Conservation (phyloP, 2,888 invertebrate species). For the Lasioglossum figueresi region DNA sequence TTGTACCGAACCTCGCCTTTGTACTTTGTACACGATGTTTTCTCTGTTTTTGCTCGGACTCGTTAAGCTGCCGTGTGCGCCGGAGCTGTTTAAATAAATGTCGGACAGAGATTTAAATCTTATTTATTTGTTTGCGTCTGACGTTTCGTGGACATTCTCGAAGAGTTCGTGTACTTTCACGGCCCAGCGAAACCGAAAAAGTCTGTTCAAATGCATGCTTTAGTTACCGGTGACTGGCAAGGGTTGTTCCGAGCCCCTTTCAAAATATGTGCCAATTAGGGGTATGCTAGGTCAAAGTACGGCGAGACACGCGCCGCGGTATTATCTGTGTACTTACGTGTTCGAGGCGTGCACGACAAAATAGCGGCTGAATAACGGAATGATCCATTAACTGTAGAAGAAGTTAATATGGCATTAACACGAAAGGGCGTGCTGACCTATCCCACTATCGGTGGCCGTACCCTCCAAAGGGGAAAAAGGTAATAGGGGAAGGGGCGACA, state of each 20-base stretch:
- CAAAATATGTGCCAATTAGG: constrained; percentile 50
- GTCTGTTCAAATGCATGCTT: constrained; percentile 2
- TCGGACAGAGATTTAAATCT: background rate
- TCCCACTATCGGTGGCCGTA: constrained; percentile 64
- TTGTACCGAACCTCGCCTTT: background rate
- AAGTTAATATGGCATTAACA: constrained; percentile 73
- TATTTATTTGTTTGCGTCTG: background rate
- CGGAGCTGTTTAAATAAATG: background rate
- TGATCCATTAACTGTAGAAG: constrained; percentile 71
- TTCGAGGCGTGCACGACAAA: constrained; percentile 56
- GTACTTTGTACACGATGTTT: background rate
- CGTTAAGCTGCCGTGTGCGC: background rate
- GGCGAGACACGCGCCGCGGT: constrained; percentile 34
- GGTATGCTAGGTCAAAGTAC: constrained; percentile 31
- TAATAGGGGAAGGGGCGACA: constrained; percentile 53
- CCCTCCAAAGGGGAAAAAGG: constrained; percentile 64
- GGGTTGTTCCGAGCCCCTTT: constrained; percentile 14
- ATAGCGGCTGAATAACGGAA: constrained; percentile 64
- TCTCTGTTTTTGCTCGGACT: background rate
- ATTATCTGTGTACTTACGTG: constrained; percentile 48
- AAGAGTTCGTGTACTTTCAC: background rate
- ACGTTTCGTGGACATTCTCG: background rate
- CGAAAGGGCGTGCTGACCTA: constrained; percentile 75
- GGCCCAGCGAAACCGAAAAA: background rate
- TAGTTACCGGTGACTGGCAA: constrained; percentile 26